Evolutionary conservation across 2,797 vertebrate genomes (phyloP), one percentile per base, ranked within the genome.

Genomic region (Mareca strepera): DNA sequence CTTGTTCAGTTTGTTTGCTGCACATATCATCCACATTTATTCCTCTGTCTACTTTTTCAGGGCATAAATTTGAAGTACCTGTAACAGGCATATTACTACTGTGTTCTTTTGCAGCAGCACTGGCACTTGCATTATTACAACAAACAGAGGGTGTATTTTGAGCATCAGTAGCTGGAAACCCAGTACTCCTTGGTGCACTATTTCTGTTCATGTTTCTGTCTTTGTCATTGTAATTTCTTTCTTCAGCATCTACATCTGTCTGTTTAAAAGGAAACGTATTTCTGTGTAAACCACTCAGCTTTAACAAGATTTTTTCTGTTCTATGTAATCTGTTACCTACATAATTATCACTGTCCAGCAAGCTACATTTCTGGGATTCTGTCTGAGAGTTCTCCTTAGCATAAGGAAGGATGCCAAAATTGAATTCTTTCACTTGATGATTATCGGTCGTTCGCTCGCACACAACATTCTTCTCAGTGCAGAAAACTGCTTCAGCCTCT

Each of bases 361-460:
- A 95, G 41, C 53, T 83, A 60, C 56, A 75, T 89, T 96, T 97
- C 80, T 96, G 93, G 93, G 64, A 52, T n/a, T 85, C 56, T 82
- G 60, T 39, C 75, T 82, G 91, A 92, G 90, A 79, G 59, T 77
- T 90, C 90, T 97, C 95, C 85, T 84, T 46, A 91, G 60, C 37
- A 31, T 60, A 75, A 95, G 93, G 55, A 18, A 48, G 46, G 60
- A 82, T 66, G 87, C 94, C 94, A 96, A 94, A 89, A 92, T 74
- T 91, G 58, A 95, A 92, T 90, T 96, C 94, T 92, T 96, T 96
- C 62, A 79, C 31, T 85, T 94, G 87, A 48, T 96, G 80, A 75
- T 82, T 59, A 52, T 93, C 94, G 94, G 94, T 88, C 56, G 33
- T 94, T 94, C 86, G 80, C 50, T 95, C 96, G 92, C 95, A 93